phyloP scores from a whole-genome alignment of 1,140 invertebrate species.

The Drosophila biarmipes region DNA sequence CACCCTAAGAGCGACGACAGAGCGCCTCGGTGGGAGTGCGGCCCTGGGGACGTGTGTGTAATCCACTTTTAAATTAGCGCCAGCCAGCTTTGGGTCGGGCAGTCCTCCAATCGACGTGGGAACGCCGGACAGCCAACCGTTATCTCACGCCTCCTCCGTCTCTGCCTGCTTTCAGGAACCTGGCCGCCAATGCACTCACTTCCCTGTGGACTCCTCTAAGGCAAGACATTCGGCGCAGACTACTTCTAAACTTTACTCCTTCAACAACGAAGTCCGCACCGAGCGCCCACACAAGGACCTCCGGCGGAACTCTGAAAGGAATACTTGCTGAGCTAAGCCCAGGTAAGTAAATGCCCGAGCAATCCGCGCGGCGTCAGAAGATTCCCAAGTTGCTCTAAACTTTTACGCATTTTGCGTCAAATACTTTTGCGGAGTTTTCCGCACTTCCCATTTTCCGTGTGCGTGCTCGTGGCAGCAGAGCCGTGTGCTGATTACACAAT shows the following conservation, averaged over 20 bases:
- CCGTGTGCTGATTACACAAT: constrained; percentile 37
- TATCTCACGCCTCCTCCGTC: constrained; percentile 25
- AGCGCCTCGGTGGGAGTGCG: background rate
- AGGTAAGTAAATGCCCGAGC: constrained; percentile 55
- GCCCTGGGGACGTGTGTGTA: constrained; percentile 8
- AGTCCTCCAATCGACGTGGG: constrained; percentile 17
- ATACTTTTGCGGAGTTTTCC: constrained; percentile 54
- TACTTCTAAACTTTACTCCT: constrained; percentile 56
- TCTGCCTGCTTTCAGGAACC: constrained; percentile 69
- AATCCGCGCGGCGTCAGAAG: constrained; percentile 36
- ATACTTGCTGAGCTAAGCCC: constrained; percentile 62
- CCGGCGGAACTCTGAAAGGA: constrained; percentile 62
- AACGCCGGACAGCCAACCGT: background rate
- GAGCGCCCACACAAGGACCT: constrained; percentile 28
- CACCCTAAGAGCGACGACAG: constrained; percentile 22
- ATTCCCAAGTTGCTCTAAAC: constrained; percentile 66
- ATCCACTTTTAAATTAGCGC: constrained; percentile 67
- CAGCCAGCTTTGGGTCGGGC: constrained; percentile 40
- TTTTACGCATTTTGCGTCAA: constrained; percentile 40
- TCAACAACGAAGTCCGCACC: constrained; percentile 44
- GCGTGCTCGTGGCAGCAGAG: constrained; percentile 24
- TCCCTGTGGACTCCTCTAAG: constrained; percentile 72
- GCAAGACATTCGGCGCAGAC: constrained; percentile 56
- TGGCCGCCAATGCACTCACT: constrained; percentile 69
- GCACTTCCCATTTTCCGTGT: constrained; percentile 56